phyloP scores from a whole-genome alignment of 2,888 invertebrate genomes.

The Drosophila ustulata region DNA sequence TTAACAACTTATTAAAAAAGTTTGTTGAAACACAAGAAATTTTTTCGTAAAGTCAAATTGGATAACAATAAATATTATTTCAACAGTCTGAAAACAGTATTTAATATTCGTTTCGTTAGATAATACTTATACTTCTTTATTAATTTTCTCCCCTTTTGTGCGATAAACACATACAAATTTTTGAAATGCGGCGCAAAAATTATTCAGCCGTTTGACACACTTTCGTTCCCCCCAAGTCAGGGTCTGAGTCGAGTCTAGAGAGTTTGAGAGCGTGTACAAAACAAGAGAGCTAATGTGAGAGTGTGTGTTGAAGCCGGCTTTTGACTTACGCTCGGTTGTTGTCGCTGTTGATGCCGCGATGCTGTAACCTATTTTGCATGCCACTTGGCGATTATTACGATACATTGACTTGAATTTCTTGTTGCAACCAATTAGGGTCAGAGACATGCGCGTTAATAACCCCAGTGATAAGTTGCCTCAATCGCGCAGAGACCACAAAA shows the following conservation, averaged over 20 bases:
- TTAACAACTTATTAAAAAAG: no score
- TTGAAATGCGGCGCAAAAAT: slow-evolving; percentile 65
- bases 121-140: neutral
- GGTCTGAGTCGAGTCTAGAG: slow-evolving; percentile 25
- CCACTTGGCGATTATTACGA: slow-evolving; percentile 56
- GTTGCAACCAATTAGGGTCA: slow-evolving; percentile 72
- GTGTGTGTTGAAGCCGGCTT: slow-evolving; percentile 44
- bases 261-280: slow-evolving; percentile 17
- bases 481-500: slow-evolving; percentile 1
- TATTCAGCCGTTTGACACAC: slow-evolving; percentile 79
- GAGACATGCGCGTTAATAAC: slow-evolving; percentile 26
- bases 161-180: slow-evolving; percentile 56
- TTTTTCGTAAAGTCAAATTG: no score
- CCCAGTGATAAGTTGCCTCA: slow-evolving; percentile 23
- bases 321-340: slow-evolving; percentile 35
- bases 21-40: no score
- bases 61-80: no score
- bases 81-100: no score
- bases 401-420: slow-evolving; percentile 57
- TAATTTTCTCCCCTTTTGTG: slow-evolving; percentile 14
- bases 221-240: slow-evolving; percentile 55
- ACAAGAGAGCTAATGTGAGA: slow-evolving; percentile 2
- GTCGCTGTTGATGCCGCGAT: slow-evolving; percentile 46
- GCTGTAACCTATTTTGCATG: slow-evolving; percentile 81
- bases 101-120: no score